Evolutionary conservation across 2,888 invertebrate genomes (phyloP).

Genomic region (Phortica okadai): DNA sequence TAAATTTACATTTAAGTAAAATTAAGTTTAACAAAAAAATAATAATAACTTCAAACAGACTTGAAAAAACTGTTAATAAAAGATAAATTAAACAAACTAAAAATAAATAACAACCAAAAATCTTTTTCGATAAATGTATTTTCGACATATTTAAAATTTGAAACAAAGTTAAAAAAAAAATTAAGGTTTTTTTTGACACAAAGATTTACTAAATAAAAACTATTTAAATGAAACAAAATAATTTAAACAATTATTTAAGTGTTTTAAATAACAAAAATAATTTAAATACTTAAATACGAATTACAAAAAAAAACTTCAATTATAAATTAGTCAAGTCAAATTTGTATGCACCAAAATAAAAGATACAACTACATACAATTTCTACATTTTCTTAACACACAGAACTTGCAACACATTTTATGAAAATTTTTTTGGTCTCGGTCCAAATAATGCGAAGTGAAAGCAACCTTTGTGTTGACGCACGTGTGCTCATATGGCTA

Average conservation of each 20-base stretch:
- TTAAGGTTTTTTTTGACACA: conserved; percentile 2
- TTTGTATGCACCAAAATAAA: neutral
- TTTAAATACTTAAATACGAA: neutral
- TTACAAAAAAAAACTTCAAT: neutral
- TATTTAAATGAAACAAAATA: neutral
- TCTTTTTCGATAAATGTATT: conserved; percentile 63
- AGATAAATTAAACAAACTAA: conserved; percentile 34
- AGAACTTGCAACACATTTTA: no score
- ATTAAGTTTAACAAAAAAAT: conserved; percentile 5
- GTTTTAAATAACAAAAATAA: neutral
- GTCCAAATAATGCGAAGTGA: no score
- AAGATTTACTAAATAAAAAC: neutral
- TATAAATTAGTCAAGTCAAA: neutral
- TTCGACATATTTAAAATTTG: conserved; percentile 55
- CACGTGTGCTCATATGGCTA: no score
- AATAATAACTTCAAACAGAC: conserved; percentile 28
- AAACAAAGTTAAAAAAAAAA: conserved; percentile 16
- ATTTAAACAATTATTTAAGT: no score
- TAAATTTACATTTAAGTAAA: neutral
- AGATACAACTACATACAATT: neutral
- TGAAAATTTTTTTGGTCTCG: no score
- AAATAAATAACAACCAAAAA: conserved; percentile 36
- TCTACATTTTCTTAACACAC: no score
- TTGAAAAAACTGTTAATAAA: conserved; percentile 24
- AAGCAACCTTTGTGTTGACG: no score